Conservation (phyloP, 2,113 vertebrate species). For the Gambusia holbrooki region DNA sequence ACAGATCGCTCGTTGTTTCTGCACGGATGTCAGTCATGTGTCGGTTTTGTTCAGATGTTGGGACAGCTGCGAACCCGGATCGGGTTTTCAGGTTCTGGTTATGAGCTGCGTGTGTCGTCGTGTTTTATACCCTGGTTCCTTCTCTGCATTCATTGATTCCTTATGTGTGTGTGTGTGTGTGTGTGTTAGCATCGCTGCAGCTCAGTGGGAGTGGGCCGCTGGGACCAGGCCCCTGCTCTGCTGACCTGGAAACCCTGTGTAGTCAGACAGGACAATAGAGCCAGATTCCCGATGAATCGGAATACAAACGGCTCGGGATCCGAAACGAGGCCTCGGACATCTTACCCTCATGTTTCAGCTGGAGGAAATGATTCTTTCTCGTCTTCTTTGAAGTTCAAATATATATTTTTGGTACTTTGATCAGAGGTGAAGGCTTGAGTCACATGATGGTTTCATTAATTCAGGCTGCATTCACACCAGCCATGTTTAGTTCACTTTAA, state of each 20-base stretch:
- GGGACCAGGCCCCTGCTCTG: constrained; percentile 61
- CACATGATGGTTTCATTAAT: neutral
- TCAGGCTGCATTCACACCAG: neutral
- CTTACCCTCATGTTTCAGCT: neutral
- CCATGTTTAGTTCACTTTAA: no score
- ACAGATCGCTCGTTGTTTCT: constrained; percentile 38
- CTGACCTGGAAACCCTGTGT: constrained; percentile 64
- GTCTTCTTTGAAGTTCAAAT: neutral
- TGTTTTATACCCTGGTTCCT: constrained; percentile 23
- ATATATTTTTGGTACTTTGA: neutral
- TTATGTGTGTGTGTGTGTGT: constrained; percentile 24
- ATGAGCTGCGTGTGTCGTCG: neutral
- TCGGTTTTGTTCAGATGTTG: constrained; percentile 83
- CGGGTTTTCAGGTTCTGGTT: constrained; percentile 87
- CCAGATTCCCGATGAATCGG: constrained; percentile 41
- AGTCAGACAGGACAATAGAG: constrained; percentile 63
- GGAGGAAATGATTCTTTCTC: neutral
- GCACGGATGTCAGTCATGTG: constrained; percentile 14
- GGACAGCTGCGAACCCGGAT: constrained; percentile 93
- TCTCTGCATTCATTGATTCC: constrained; percentile 42
- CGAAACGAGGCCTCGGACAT: constrained; percentile 1
- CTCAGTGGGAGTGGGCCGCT: constrained; percentile 43
- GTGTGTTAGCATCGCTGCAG: constrained; percentile 44
- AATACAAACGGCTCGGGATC: constrained; percentile 18
- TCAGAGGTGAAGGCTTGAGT: neutral